Conservation (phyloP, 2,113 vertebrate species). For the Syngnathus scovelli region DNA sequence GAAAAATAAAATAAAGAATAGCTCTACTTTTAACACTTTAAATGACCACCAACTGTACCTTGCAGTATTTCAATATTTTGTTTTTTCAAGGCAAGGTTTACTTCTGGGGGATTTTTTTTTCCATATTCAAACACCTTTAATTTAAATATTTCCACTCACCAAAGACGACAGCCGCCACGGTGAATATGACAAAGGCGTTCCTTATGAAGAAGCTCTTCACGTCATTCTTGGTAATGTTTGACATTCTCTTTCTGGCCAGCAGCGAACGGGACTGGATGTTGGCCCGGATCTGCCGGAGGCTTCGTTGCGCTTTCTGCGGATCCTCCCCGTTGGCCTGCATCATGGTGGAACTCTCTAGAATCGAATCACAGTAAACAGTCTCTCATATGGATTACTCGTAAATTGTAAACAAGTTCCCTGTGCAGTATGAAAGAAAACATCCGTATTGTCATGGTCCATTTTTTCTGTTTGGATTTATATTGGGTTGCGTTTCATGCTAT, state of each 20-base stretch:
- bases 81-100: background rate
- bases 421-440: background rate
- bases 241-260: constrained; percentile 80
- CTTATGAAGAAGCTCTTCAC: constrained; percentile 80
- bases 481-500: no score
- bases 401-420: background rate
- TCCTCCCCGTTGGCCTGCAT: constrained; percentile 84
- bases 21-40: no score
- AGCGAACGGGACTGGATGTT: constrained; percentile 79
- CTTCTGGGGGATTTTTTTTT: no score
- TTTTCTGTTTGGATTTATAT: no score
- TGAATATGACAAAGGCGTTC: constrained; percentile 93
- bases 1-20: no score
- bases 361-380: background rate
- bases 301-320: constrained; percentile 62
- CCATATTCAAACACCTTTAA: background rate
- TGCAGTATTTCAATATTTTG: no score
- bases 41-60: no score
- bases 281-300: constrained; percentile 80
- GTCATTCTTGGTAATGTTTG: constrained; percentile 80
- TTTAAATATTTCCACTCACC: constrained; percentile 73
- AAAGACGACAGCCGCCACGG: constrained; percentile 84
- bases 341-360: constrained; percentile 63
- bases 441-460: no score
- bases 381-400: background rate